Base-by-base conservation (phyloP, 2,888 invertebrate species). In the Pseudeuparius sepicola region DNA sequence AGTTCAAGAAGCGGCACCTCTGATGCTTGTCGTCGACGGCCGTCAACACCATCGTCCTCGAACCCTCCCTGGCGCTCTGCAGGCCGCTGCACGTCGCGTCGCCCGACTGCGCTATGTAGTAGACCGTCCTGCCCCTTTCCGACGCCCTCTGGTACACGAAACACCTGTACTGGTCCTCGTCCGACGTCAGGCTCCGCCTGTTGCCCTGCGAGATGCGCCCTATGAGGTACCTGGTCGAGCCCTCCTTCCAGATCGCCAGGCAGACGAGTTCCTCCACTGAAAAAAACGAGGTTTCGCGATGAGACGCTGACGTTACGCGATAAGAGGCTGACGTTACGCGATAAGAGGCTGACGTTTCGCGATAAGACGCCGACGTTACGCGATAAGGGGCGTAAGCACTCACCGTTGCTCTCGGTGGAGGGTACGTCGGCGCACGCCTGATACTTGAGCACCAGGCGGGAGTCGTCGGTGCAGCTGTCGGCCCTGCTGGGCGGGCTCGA, bases 391-490 rank as follows among this genome's bases (percentile, higher is more conserved):
- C 9, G 20, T 20, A 20, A 7, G 18, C 26, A 41, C 65, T 64
- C 56, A 85, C 84, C 78, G 48, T 79, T 76, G 54, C 81, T 82
- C 60, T 86, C 85, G 0, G 85, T 79, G 25, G 77, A 75, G 1
- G 67, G 68, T 3, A 86, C 75, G 53, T 86, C 83, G 0, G 82
- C 79, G 53, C 89, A 88, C 1, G 85, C 83, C 65, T 84, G 82
- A 60, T 85, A 88, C 42, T 82, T 75, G 43, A 89, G 69, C 41
- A 86, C 72, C 26, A 88, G 68, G 25, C 81, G 65, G 2, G 84
- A 82, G 52, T 83, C 79, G 50, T 87, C 84, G 1, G 86, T 87
- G 62, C 88, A 89, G 32, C 82, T 77, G 59, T 86, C 85, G 1
- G 84, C 82, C 26, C 78, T 73, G 7, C 86, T 86, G 10, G 74